Evolutionary conservation across 2,113 vertebrate species (phyloP).

Genomic region (Nettapus auritus): DNA sequence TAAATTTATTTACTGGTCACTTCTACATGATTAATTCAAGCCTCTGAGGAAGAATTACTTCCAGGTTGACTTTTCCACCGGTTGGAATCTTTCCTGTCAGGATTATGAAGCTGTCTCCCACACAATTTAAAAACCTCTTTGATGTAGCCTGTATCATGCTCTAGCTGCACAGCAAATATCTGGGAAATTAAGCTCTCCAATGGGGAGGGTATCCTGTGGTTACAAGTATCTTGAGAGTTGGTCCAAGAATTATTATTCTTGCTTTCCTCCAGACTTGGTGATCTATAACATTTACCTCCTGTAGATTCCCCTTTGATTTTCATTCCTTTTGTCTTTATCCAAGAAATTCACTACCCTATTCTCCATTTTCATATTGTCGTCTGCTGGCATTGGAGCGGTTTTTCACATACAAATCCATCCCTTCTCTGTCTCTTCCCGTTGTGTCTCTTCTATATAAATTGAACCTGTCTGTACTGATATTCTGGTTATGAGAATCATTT

Average conservation of each 20-base stretch:
- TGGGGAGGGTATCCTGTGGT: slow-evolving; percentile 67
- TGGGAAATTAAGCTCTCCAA: slow-evolving; percentile 61
- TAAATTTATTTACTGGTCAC: background rate
- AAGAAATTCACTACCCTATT: slow-evolving; percentile 61
- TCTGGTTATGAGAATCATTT: slow-evolving; percentile 68
- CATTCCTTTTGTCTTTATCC: slow-evolving; percentile 70
- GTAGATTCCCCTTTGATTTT: slow-evolving; percentile 71
- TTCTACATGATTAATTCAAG: slow-evolving; percentile 53
- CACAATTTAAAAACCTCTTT: slow-evolving; percentile 61
- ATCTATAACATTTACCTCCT: slow-evolving; percentile 64
- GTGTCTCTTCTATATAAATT: slow-evolving; percentile 55
- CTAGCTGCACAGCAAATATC: slow-evolving; percentile 56
- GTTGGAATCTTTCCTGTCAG: slow-evolving; percentile 61
- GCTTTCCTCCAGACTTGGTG: slow-evolving; percentile 55
- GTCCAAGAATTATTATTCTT: slow-evolving; percentile 71
- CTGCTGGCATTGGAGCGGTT: slow-evolving; percentile 53
- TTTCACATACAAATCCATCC: slow-evolving; percentile 55
- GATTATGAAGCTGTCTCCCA: slow-evolving; percentile 66
- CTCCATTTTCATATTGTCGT: slow-evolving; percentile 70
- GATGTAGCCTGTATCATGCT: slow-evolving; percentile 54
- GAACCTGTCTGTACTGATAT: slow-evolving; percentile 69
- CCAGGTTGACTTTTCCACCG: slow-evolving; percentile 63
- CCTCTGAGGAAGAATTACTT: slow-evolving; percentile 67
- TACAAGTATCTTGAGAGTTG: slow-evolving; percentile 58
- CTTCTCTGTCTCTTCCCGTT: slow-evolving; percentile 23